Evolutionary conservation across 2,888 invertebrate species (phyloP), one percentile per base, ranked within the genome.

Genomic region (Dynastes grantii): DNA sequence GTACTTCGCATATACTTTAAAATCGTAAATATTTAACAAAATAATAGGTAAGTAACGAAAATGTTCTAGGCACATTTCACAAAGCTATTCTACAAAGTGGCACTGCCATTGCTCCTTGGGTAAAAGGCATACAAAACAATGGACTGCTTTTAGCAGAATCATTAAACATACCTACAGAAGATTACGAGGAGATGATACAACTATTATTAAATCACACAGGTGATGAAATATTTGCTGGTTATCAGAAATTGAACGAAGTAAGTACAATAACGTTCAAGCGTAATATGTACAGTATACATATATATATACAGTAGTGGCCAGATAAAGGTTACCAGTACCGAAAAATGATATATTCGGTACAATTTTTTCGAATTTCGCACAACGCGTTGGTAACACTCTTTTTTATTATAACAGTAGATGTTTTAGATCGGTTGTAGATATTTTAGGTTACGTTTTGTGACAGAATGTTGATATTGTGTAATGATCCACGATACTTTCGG

Each of bases 51-150:
- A 29, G 45, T 27, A 76, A 51, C 40, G 29, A 51, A 6, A 51
- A 6, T 29, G 8, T 64, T 70, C 76, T 84, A 94, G 94, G 93
- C 79, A 85, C 95, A 11, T 93, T 95, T 82, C 93, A 94, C 82
- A 92, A 92, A 79, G 94, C 91, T 1, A 95, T 95, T 79, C 92
- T 94, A 0, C 93, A 95, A 85, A 95, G 95, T 61, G 95, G 95
- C 0, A 93, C 93, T 0, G 92, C 93, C 0, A 88, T 93, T 55
- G 71, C 70, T 40, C 65, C 80, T 22, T 82, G 82, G 82, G 80
- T 79, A 51, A 49, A 63, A 32, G 81, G 81, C 13, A 32, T 70
- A n/a, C 51, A 77, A n/a, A 79, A 80, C 5, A 81, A 78, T 11
- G 81, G 80, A 51, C 63, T 79, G 73, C 13, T 70, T n/a, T 67